Percentiles rank a stretch among this genome's conserved stretches.
These are phyloP conservation scores for Zaprionus davidi DNA, from an alignment of 1,140 invertebrate genomes.

Conservation along the genomic window DNA sequence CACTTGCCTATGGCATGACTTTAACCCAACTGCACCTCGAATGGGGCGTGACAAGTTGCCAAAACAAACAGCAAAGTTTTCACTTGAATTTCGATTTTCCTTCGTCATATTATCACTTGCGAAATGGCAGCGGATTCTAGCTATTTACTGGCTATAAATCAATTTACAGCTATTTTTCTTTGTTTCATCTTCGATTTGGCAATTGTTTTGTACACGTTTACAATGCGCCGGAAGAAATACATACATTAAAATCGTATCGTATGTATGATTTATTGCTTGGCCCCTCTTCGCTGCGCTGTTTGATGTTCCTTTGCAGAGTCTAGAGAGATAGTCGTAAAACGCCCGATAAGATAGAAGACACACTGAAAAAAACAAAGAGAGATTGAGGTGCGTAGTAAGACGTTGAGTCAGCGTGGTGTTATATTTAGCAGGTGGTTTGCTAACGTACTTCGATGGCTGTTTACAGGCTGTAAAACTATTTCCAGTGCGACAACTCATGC, in stretches of 20 bases:
- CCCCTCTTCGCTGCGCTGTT: slow-evolving; percentile 34
- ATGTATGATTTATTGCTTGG: slow-evolving; percentile 61
- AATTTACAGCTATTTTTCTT: slow-evolving; percentile 47
- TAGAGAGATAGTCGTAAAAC: slow-evolving; percentile 48
- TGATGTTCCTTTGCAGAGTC: slow-evolving; percentile 59
- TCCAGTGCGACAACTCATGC: slow-evolving; percentile 23
- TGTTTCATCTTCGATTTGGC: slow-evolving; percentile 33
- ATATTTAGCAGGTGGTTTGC: slow-evolving; percentile 28
- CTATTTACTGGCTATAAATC: slow-evolving; percentile 45
- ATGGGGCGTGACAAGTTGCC: slow-evolving; percentile 11
- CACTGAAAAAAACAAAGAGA: neutral
- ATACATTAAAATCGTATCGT: slow-evolving; percentile 36
- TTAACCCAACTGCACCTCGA: slow-evolving; percentile 46
- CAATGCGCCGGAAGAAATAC: slow-evolving; percentile 32
- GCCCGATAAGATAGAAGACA: slow-evolving; percentile 64
- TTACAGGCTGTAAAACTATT: slow-evolving; percentile 41
- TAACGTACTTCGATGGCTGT: slow-evolving; percentile 18
- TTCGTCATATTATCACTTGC: neutral
- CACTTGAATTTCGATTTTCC: neutral
- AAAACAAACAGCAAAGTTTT: neutral
- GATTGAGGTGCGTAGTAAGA: neutral
- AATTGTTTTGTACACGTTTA: slow-evolving; percentile 57
- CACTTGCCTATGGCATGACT: slow-evolving; percentile 42
- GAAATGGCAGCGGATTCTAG: neutral
- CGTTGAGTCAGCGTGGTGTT: slow-evolving; percentile 29